These are phyloP conservation scores for Leucania comma DNA, from an alignment of 2,888 invertebrate genomes.

Conservation along the genomic window DNA sequence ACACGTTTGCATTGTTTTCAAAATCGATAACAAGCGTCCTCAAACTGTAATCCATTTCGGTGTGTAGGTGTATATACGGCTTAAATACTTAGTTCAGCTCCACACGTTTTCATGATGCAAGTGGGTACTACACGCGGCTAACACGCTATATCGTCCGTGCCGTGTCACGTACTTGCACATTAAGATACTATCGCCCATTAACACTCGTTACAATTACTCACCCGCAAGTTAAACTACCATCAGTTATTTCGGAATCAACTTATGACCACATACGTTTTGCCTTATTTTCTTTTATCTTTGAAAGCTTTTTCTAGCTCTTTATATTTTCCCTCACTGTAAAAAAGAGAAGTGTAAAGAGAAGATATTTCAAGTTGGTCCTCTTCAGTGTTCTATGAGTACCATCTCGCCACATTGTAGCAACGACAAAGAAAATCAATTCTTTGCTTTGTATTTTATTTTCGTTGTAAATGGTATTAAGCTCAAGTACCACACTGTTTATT, in stretches of 20 bases:
- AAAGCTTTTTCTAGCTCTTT: too few species aligned
- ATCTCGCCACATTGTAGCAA: constrained; percentile 21
- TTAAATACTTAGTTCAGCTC: constrained; percentile 46
- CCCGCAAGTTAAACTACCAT: constrained; percentile 51
- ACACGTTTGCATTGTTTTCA: too few species aligned
- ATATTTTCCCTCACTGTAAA: constrained; percentile 8
- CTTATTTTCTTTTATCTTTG: neutral
- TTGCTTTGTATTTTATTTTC: constrained; percentile 39
- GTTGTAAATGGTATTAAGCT: constrained; percentile 26
- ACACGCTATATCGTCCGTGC: constrained; percentile 30
- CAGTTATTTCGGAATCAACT: constrained; percentile 45
- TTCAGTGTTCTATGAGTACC: constrained; percentile 11
- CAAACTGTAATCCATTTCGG: neutral
- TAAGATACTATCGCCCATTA: constrained; percentile 56
- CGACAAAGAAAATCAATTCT: constrained; percentile 49
- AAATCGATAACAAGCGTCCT: constrained; percentile 19
- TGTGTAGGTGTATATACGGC: constrained; percentile 43
- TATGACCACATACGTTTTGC: constrained; percentile 19
- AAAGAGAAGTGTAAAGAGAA: constrained; percentile 3
- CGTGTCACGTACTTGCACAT: constrained; percentile 40
- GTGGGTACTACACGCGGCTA: neutral
- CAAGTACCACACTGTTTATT: neutral
- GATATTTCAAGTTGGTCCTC: neutral
- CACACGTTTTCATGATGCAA: constrained; percentile 41
- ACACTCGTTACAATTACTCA: constrained; percentile 64